A percentile compares a stretch with the other conserved stretches of the same genome.
These are phyloP conservation scores for Tetranychus urticae DNA, from an alignment of 1,140 invertebrate species.

Conservation along the genomic window DNA sequence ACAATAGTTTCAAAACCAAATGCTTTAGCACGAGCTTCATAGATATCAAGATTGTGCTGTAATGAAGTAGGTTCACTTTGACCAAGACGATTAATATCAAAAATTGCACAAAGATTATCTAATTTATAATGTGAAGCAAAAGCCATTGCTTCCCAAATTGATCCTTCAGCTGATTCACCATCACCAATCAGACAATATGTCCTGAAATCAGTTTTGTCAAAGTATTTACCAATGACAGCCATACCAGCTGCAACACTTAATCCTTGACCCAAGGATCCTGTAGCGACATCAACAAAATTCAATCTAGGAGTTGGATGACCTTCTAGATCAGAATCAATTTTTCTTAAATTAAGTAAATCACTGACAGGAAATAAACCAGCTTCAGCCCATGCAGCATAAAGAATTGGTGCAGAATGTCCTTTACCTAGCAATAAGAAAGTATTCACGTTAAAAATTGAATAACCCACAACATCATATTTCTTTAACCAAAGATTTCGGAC, in stretches of 20 bases:
- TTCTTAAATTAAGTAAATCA: constrained; percentile 68
- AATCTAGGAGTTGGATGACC: constrained; percentile 94
- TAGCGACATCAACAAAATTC: constrained; percentile 93
- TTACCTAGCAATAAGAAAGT: constrained; percentile 8
- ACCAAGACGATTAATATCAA: constrained; percentile 89
- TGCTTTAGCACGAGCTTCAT: constrained; percentile 58
- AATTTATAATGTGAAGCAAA: constrained; percentile 86
- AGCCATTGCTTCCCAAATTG: constrained; percentile 89
- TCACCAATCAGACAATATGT: constrained; percentile 89
- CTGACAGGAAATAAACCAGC: constrained; percentile 64
- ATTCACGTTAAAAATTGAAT: too few relatives aligned
- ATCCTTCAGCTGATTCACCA: constrained; percentile 93
- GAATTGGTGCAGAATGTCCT: constrained; percentile 90
- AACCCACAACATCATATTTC: too few relatives aligned
- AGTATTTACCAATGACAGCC: constrained; percentile 94
- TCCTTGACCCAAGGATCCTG: constrained; percentile 91
- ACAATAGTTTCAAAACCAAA: constrained; percentile 77
- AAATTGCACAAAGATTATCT: constrained; percentile 86
- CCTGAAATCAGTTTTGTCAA: constrained; percentile 73
- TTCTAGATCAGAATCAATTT: constrained; percentile 80
- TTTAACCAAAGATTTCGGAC: too few relatives aligned
- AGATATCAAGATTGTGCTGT: constrained; percentile 73
- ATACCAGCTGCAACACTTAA: constrained; percentile 84
- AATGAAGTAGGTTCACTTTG: constrained; percentile 83
- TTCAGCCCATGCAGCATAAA: constrained; percentile 97